Evolutionary conservation across 2,797 vertebrate species (phyloP), one percentile per base, ranked within the genome.

Genomic region (Yasuhikotakia modesta): DNA sequence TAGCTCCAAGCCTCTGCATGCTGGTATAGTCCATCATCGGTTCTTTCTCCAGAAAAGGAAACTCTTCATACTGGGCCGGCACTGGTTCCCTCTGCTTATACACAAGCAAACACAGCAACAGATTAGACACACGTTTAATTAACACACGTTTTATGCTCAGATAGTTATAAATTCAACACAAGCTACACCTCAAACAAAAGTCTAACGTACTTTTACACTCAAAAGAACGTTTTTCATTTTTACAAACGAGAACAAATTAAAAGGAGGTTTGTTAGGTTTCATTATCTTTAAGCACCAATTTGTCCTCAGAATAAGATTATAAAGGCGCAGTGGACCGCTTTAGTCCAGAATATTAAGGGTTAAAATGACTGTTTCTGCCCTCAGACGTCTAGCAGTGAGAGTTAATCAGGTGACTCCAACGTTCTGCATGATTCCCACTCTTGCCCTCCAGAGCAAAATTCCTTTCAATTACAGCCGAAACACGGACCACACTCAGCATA

Each of bases 1-100:
- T 99, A 76, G 98, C 96, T 14, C 95, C 97, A 3, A 99, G 95
- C 45, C 97, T 91, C 91, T 99, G 96, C 94, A 98, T 96, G 70
- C 94, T 96, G 89, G 85, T 97, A 89, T 93, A 97, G 88, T 99
- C 96, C 94, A 96, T 90, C 85, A 95, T 69, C 0, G 93, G 88
- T 22, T 98, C 96, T 0, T 89, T 97, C 83, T 98, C 97, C 83
- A 98, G 85, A 64, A 96, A 90, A 0, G 95, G 94, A 78, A 98
- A 97, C 77, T 99, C 98, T 84, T 99, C 98, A 10, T 97, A 98
- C 58, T 93, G 94, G 0, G 85, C 87, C 74, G 92, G 89, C 13
- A 82, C 70, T 1, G 92, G 87, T 68, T 96, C 96, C 72, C 90
- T 85, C 96, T 97, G 78, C n/a, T 57, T 67, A 58, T 12, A 55